Evolutionary conservation across 1,140 invertebrate genomes (phyloP), one percentile per base, ranked within the genome.

Genomic region (Heliconius hermathena): DNA sequence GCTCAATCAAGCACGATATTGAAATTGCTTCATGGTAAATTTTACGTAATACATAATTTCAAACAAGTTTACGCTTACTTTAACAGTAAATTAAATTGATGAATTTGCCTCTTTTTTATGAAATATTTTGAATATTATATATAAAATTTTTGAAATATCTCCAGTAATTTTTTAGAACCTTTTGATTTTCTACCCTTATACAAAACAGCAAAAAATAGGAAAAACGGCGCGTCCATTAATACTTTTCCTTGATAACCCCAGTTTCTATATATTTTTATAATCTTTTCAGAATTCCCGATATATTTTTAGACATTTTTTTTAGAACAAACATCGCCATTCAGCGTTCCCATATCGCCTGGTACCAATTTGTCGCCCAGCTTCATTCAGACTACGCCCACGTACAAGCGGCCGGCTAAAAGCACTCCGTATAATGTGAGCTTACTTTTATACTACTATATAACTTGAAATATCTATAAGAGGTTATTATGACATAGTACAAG

Each of bases 321-420:
- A 94, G 93, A 90, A 77, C 90, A 92, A 84, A 36, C 76, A 41
- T 91, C 93, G 0, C 89, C 92, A 71, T 94, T 93, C 83, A 93
- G 82, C 79, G 88, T 93, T 33, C 90, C 90, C 20, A 93, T 92
- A 73, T 94, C 93, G 18, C 93, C 91, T 9, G 83, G 86, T 54
- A 85, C 33, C 76, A 89, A 93, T 80, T 74, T 93, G 52, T 93
- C 93, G 0, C 90, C 93, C 8, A 89, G 82, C 46, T 93, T 90
- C 85, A 85, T 94, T 29, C 90, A 93, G 76, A 84, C 88, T 9
- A 89, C 90, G 29, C 91, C 91, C 9, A 85, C 89, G 0, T 93
- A 85, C 79, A 94, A 94, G 76, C 83, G 92, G 57, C 81, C 88
- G 4, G 90, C 93, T 9, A 94, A 93, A 74, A 93, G 92, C 76